phyloP scores from a whole-genome alignment of 2,113 vertebrate species.

The Platysteira castanea region DNA sequence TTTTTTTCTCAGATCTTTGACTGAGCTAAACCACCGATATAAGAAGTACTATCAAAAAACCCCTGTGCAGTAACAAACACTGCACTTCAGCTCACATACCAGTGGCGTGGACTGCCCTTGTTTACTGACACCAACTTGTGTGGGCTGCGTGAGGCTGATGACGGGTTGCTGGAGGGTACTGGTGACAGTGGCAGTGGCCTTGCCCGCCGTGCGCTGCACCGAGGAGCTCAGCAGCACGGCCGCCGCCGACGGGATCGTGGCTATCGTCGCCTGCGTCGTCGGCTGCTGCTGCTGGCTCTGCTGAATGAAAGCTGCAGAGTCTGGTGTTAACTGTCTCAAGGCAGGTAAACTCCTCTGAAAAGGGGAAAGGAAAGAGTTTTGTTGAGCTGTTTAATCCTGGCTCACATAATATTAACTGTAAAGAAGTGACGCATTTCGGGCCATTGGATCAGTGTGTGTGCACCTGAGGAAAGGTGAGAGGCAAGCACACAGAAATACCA shows the following conservation, averaged over 20 bases:
- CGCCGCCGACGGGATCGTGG: slow-evolving; percentile 80
- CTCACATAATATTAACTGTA: background rate
- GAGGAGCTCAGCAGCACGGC: slow-evolving; percentile 81
- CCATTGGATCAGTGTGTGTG: fast-evolving
- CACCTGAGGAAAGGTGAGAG: background rate
- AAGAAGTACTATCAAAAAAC: background rate
- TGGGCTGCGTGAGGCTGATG: slow-evolving; percentile 84
- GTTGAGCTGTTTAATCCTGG: background rate
- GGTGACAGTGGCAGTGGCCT: slow-evolving; percentile 77
- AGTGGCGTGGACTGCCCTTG: slow-evolving; percentile 77
- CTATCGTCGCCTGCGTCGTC: slow-evolving; percentile 78
- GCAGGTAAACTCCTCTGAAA: slow-evolving; percentile 94
- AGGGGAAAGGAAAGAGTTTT: background rate
- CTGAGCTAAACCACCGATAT: background rate
- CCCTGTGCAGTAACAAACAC: background rate
- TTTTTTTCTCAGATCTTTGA: background rate
- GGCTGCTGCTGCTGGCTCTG: slow-evolving; percentile 90
- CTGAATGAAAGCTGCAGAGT: slow-evolving; percentile 93
- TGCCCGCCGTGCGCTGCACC: slow-evolving; percentile 76
- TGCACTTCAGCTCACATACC: slow-evolving; percentile 66
- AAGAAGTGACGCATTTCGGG: fast-evolving
- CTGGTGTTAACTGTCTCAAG: slow-evolving; percentile 93
- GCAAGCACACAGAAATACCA: background rate
- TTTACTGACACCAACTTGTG: slow-evolving; percentile 79
- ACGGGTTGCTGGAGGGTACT: slow-evolving; percentile 87